Conservation (phyloP, 2,888 invertebrate species). For the Caenorhabditis sinica region DNA sequence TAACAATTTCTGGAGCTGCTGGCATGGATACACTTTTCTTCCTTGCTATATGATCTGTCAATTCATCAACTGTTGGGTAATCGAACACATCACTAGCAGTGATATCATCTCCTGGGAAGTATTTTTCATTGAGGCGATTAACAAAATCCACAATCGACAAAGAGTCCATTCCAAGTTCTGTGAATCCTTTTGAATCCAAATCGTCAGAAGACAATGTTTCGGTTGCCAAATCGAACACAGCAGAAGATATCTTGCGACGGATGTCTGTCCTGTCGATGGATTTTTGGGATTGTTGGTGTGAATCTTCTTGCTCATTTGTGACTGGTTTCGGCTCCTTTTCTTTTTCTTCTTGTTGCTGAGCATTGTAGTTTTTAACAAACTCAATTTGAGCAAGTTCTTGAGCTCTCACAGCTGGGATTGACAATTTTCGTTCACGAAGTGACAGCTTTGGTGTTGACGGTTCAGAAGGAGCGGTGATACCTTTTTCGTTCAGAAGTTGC, state of each 20-base stretch:
- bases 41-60: slow-evolving; percentile 56
- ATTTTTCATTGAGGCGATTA: slow-evolving; percentile 73
- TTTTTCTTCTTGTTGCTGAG: slow-evolving; percentile 26
- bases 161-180: slow-evolving; percentile 81
- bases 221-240: slow-evolving; percentile 59
- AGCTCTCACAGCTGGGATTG: slow-evolving; percentile 58
- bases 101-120: slow-evolving; percentile 65
- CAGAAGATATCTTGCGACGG: slow-evolving; percentile 45
- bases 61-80: slow-evolving; percentile 72
- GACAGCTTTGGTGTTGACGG: slow-evolving; percentile 50
- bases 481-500: slow-evolving; percentile 56
- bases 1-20: slow-evolving; percentile 1
- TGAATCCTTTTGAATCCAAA: slow-evolving; percentile 68
- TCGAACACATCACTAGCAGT: slow-evolving; percentile 75
- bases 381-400: slow-evolving; percentile 65
- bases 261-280: slow-evolving; percentile 47
- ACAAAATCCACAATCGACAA: slow-evolving; percentile 79
- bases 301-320: background rate
- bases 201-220: slow-evolving; percentile 62
- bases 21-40: slow-evolving; percentile 54
- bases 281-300: background rate
- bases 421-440: slow-evolving; percentile 59
- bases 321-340: background rate
- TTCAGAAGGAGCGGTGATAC: slow-evolving; percentile 38
- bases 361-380: slow-evolving; percentile 55